A percentile compares a stretch with the other conserved stretches of the same genome.
Conservation (phyloP, 2,888 invertebrate genomes). For the Plebejus argus region DNA sequence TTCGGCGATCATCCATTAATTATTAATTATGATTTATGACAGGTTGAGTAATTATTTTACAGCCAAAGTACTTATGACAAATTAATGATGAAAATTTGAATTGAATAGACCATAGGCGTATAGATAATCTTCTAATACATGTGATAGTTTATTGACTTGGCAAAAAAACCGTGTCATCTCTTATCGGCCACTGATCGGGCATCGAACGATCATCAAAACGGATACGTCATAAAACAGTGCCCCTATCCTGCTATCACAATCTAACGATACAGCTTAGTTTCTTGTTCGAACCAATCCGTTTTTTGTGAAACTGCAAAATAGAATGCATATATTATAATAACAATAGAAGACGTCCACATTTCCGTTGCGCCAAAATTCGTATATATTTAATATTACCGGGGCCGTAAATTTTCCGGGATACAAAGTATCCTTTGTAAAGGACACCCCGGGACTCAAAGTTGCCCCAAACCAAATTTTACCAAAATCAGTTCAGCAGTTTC, state of each 20-base stretch:
- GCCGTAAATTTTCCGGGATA: too few species aligned
- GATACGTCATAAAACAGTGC: background rate
- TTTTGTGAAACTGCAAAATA: background rate
- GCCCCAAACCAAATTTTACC: too few species aligned
- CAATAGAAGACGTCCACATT: too few species aligned
- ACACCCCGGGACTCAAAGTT: too few species aligned
- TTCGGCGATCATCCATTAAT: background rate
- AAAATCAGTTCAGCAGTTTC: too few species aligned
- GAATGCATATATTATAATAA: background rate
- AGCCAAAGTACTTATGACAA: background rate
- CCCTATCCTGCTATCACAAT: background rate
- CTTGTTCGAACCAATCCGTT: background rate
- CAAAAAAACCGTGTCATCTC: constrained; percentile 16
- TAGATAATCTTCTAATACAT: constrained; percentile 3
- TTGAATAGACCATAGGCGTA: background rate
- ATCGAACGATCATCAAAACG: background rate
- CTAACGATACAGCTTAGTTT: background rate
- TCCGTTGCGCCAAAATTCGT: too few species aligned
- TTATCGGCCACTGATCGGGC: constrained; percentile 1
- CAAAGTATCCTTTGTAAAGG: too few species aligned
- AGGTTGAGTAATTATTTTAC: background rate
- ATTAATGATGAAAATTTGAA: background rate
- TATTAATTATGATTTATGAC: background rate
- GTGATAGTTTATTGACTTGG: constrained; percentile 4
- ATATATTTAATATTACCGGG: too few species aligned